Conservation (phyloP, 1,140 invertebrate genomes). For the Drosophila saltans region DNA sequence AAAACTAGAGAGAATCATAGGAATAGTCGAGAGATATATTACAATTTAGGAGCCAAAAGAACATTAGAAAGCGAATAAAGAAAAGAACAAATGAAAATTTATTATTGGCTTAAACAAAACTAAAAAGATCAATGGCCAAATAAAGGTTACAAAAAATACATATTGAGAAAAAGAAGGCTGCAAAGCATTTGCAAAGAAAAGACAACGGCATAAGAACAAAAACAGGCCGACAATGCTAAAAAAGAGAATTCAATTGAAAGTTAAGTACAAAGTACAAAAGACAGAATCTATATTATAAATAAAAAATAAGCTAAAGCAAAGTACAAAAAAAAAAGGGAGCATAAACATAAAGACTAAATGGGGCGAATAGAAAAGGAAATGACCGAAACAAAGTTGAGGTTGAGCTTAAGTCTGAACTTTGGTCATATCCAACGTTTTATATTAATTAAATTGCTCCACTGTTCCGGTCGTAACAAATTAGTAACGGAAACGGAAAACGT, state of each 20-base stretch:
- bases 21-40: background rate
- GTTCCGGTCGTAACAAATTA: constrained; percentile 66
- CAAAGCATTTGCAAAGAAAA: background rate
- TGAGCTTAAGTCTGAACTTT: background rate
- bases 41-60: background rate
- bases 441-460: constrained; percentile 35
- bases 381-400: background rate
- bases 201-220: background rate
- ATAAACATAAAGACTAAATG: background rate
- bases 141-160: too few species aligned
- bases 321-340: too few species aligned
- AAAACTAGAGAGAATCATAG: background rate
- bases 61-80: background rate
- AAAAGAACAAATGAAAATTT: background rate
- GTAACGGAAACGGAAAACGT: constrained; percentile 69
- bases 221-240: background rate
- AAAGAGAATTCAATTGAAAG: background rate
- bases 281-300: background rate
- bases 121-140: background rate
- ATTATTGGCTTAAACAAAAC: background rate
- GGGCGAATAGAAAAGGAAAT: constrained; percentile 1
- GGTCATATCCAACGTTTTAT: constrained; percentile 4
- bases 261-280: background rate
- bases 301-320: background rate
- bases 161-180: background rate